Conservation (phyloP, 2,797 vertebrate species). For the Melanotaenia maccullochi region DNA sequence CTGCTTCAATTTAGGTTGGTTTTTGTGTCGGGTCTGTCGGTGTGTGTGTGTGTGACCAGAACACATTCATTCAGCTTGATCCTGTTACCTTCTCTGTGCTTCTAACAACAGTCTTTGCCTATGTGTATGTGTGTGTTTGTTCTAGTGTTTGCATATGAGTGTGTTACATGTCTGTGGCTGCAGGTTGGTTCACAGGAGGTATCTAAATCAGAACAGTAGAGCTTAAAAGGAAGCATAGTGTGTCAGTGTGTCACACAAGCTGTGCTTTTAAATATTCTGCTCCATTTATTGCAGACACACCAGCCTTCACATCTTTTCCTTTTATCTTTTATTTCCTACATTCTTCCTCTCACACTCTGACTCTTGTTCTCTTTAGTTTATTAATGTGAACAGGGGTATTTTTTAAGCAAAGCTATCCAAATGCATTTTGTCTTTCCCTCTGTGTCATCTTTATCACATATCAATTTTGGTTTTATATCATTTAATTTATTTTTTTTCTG, state of each 20-base stretch:
- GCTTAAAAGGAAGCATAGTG: constrained; percentile 60
- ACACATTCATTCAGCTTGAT: constrained; percentile 44
- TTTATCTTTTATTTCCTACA: constrained; percentile 65
- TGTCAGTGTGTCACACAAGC: constrained; percentile 75
- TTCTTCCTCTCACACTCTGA: constrained; percentile 52
- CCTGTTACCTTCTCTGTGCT: constrained; percentile 39
- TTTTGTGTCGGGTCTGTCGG: constrained; percentile 37
- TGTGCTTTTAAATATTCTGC: constrained; percentile 72
- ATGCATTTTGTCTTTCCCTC: constrained; percentile 80
- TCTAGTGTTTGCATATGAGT: constrained; percentile 6
- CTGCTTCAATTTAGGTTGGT: constrained; percentile 70
- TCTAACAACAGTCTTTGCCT: constrained; percentile 37
- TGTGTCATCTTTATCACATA: constrained; percentile 58
- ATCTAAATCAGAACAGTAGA: constrained; percentile 55
- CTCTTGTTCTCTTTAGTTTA: constrained; percentile 80
- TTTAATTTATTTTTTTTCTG: constrained; percentile 38
- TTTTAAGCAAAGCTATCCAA: constrained; percentile 83
- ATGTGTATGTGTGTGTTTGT: constrained; percentile 9
- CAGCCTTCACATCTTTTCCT: constrained; percentile 61
- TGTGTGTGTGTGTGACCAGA: constrained; percentile 29
- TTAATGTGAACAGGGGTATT: constrained; percentile 87
- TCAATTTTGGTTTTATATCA: constrained; percentile 48
- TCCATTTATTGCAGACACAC: constrained; percentile 65
- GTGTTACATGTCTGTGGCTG: constrained; percentile 34
- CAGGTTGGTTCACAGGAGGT: constrained; percentile 63